phyloP scores from a whole-genome alignment of 2,797 vertebrate species.

The Sebastolobus alascanus region DNA sequence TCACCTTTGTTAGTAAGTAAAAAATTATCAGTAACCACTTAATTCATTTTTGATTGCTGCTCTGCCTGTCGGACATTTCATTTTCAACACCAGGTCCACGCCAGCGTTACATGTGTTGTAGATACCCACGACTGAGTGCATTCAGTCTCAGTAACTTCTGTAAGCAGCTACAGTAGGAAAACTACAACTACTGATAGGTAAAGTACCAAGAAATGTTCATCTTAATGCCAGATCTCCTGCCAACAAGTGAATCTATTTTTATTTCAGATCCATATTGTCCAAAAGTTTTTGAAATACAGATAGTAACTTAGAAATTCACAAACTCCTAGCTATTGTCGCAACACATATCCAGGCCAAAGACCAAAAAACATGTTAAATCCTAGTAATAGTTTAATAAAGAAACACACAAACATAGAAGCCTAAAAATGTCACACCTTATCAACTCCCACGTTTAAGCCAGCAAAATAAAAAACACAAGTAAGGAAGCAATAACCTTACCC shows the following conservation, averaged over 20 bases:
- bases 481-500: constrained; percentile 67
- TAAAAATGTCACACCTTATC: constrained; percentile 69
- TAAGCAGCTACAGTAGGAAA: constrained; percentile 47
- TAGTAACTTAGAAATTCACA: constrained; percentile 73
- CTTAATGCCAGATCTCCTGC: constrained; percentile 48
- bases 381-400: constrained; percentile 79
- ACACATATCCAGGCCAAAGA: constrained; percentile 71
- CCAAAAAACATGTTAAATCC: constrained; percentile 70
- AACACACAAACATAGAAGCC: constrained; percentile 81
- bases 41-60: constrained; percentile 34
- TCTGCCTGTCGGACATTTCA: constrained; percentile 8
- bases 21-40: constrained; percentile 20
- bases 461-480: constrained; percentile 72
- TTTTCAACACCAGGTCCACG: constrained; percentile 34
- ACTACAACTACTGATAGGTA: constrained; percentile 55
- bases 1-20: constrained; percentile 23
- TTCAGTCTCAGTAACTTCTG: constrained; percentile 45
- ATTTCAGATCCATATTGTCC: constrained; percentile 67
- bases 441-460: constrained; percentile 65
- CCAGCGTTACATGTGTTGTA: constrained; percentile 33
- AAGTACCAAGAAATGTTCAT: constrained; percentile 62
- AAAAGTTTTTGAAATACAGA: constrained; percentile 69
- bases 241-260: constrained; percentile 55
- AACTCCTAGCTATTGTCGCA: constrained; percentile 62
- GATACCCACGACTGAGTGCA: constrained; percentile 10